Base-by-base conservation (phyloP, 92 coral and sea anemone species). In the Parazoanthus darwini region DNA sequence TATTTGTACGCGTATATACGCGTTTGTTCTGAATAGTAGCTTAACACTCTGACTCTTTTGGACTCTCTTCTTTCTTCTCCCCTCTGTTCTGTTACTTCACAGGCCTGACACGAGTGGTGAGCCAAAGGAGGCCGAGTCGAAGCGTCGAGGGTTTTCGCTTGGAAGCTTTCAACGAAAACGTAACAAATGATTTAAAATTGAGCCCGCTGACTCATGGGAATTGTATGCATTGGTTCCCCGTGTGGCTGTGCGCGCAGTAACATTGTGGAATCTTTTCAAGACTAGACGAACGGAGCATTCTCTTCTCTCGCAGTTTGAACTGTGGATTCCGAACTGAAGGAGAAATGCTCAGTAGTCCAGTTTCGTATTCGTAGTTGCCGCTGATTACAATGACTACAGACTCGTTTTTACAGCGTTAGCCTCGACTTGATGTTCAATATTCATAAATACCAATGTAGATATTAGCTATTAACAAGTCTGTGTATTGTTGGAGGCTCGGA, bases 131-230 rank as follows among this genome's bases (percentile, higher is more conserved):
- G 75, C 87, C 37, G 67, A 48, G n/a, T 10, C 7, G 66, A 84
- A 84, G 63, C 67, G 44, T 67, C 43, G 65, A 71, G 79, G 87
- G 16, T 72, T 84, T 68, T 82, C 86, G 25, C 87, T 84, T 84
- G 87, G 87, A 35, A 84, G 79, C 87, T 84, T 84, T 71, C 87
- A 73, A 43, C 87, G 87, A 44, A 84, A 84, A 84, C 79, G 78
- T 33, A 79, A 68, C 48, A 44, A 84, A 48, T 84, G 87, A 84
- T 29, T 22, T 68, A 84, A 29, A 79, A 15, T 71, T 74, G 44
- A 16, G 67, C 71, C 85, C 85, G 71, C 78, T 43, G 75, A 25
- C 29, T 66, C 18, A 38, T 42, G 86, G 86, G 37, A 65, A 65
- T 48, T 42, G 29, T 8, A 29, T 65, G 16, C 18, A 36, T 63